phyloP scores from a whole-genome alignment of 2,113 vertebrate species.

The Burhinus oedicnemus region DNA sequence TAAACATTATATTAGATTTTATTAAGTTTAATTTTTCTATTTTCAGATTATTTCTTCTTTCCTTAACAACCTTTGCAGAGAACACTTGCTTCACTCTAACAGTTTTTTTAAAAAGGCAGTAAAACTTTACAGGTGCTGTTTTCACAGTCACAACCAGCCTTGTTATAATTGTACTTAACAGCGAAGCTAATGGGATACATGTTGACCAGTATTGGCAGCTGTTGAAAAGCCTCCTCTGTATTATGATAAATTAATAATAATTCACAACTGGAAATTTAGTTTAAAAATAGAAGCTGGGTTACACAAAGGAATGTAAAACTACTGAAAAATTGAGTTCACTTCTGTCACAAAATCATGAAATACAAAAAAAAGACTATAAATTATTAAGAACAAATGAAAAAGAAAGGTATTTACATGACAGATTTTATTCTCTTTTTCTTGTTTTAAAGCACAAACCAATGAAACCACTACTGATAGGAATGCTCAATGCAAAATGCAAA shows the following conservation, averaged over 20 bases:
- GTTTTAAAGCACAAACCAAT: not conserved
- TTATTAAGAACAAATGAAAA: not conserved
- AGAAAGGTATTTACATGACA: not conserved
- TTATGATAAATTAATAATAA: not conserved
- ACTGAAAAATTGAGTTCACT: not conserved
- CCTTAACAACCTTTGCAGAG: not conserved
- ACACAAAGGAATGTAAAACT: not conserved
- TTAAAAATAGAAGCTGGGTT: not conserved
- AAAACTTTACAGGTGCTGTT: not conserved
- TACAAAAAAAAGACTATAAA: not conserved
- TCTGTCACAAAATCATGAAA: not conserved
- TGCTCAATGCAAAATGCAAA: not conserved
- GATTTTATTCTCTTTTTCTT: not conserved
- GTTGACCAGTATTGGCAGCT: not conserved
- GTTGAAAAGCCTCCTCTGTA: not conserved
- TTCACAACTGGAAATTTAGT: not conserved
- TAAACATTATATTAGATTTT: not conserved
- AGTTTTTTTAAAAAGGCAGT: not conserved
- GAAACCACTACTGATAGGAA: not conserved
- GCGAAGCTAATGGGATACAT: not conserved
- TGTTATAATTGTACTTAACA: not conserved
- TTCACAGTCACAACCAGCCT: not conserved
- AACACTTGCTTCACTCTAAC: not conserved
- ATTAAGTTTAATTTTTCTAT: not conserved
- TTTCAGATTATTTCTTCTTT: not conserved